These are phyloP conservation scores for Apis florea DNA, from an alignment of 1,140 invertebrate species.

Conservation along the genomic window DNA sequence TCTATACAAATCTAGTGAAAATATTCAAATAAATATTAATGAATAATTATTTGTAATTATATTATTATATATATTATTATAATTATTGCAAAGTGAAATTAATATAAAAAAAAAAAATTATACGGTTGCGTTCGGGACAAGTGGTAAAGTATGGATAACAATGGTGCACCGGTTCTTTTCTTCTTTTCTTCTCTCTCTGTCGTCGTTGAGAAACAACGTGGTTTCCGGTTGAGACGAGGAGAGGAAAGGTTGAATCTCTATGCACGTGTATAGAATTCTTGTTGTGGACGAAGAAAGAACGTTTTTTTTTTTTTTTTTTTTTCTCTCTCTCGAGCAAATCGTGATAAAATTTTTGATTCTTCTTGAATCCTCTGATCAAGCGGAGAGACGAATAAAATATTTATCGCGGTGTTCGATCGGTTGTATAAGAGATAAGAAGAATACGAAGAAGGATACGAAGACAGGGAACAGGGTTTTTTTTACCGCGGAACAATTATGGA, in stretches of 20 bases:
- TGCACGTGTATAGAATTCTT: not conserved
- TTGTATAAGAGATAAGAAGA: not conserved
- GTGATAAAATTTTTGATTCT: not conserved
- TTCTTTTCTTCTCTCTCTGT: too few relatives aligned
- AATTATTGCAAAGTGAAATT: constrained; percentile 68
- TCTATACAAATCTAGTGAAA: constrained; percentile 77
- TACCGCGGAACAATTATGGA: constrained; percentile 24
- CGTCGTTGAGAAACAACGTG: not conserved
- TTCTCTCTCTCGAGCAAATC: not conserved
- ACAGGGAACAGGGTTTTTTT: constrained; percentile 59
- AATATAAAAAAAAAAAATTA: constrained; percentile 60
- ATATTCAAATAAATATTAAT: constrained; percentile 73
- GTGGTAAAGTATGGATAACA: constrained; percentile 14
- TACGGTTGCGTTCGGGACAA: constrained; percentile 42
- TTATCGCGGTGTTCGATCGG: not conserved
- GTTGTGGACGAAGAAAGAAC: not conserved
- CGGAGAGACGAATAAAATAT: not conserved
- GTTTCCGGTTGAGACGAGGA: not conserved
- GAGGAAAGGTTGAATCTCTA: not conserved
- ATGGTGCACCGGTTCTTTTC: constrained; percentile 4
- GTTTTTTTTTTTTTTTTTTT: not conserved
- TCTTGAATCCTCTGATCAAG: rapidly evolving
- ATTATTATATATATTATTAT: constrained; percentile 71
- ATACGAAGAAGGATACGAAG: constrained; percentile 2
- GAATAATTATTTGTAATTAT: constrained; percentile 73